Percentiles rank a stretch among this genome's conserved stretches.
phyloP scores from a whole-genome alignment of 2,797 vertebrate species.

The Lepilemur ruficaudatus region DNA sequence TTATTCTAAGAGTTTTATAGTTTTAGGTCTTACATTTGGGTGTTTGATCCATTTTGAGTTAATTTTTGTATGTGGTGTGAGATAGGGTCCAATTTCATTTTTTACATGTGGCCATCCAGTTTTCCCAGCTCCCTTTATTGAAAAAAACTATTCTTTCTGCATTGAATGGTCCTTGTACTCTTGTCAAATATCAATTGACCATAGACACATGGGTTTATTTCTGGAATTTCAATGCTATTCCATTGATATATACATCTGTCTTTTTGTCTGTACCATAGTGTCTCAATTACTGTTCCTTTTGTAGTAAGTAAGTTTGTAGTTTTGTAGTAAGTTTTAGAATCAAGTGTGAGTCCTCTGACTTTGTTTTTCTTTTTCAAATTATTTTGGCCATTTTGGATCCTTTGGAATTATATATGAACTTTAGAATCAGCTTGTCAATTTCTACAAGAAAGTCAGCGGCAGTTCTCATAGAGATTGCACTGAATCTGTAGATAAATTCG shows the following conservation, averaged over 20 bases:
- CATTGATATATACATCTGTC: not conserved
- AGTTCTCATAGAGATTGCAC: not conserved
- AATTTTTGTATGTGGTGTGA: not conserved
- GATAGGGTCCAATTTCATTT: not conserved
- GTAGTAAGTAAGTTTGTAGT: not conserved
- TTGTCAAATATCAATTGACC: not conserved
- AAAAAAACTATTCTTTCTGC: not conserved
- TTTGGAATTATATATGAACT: not conserved
- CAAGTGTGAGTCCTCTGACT: not conserved
- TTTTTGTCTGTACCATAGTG: not conserved
- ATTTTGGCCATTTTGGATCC: not conserved
- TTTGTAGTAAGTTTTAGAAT: not conserved
- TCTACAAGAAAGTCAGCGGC: not conserved
- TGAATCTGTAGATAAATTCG: not conserved
- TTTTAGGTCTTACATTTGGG: not conserved
- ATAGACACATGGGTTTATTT: not conserved
- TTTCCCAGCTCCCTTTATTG: not conserved
- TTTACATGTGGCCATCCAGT: not conserved
- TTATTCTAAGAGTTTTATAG: not conserved
- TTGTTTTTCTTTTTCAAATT: conserved; percentile 26
- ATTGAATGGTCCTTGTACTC: not conserved
- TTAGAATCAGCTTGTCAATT: not conserved
- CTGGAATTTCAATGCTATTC: not conserved
- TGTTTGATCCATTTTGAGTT: not conserved
- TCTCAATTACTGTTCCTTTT: not conserved